Base-by-base conservation (phyloP, 1,140 invertebrate species). In the Ooceraea biroi region DNA sequence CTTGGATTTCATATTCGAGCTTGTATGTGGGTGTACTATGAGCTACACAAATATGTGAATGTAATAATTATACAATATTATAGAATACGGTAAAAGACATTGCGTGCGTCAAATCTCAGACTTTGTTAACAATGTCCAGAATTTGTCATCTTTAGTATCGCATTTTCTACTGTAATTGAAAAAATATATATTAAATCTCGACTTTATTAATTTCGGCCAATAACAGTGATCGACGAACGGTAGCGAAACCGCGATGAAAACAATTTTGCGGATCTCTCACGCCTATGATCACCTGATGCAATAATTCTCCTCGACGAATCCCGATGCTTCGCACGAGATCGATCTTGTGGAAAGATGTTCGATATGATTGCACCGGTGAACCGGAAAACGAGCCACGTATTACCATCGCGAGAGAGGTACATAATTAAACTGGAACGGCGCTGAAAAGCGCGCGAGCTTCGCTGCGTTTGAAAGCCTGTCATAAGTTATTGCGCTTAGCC, bases 341-440 rank as follows among this genome's bases (percentile, higher is more conserved):
- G 85, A 90, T 86, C 78, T 78, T 17, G 27, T 25, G 60, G 61
- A 74, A 71, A 85, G 73, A 77, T 85, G 68, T 89, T 82, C 80
- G 82, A 84, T 89, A 85, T 85, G 83, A 90, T 90, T 90, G 84
- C 71, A 57, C 46, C 76, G 41, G 46, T 19, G 74, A 76, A 84
- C 55, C 88, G 84, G 87, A 86, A 86, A 86, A 88, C 87, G 61
- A 19, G 17, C 68, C 14, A 17, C 58, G 66, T 76, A 55, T 87
- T 87, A 52, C 50, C 17, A 44, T 76, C 57, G 36, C 36, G 50
- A 52, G 66, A 78, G 65, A 74, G 78, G 60, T 74, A 68, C 71
- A 83, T 88, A 90, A 90, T 90, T 90, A 90, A 90, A 90, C 88
- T 72, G 55, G 68, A 68, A 63, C 73, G 52, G 83, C 69, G 74